Evolutionary conservation across 2,113 vertebrate genomes (phyloP).

Genomic region (Gadus macrocephalus): DNA sequence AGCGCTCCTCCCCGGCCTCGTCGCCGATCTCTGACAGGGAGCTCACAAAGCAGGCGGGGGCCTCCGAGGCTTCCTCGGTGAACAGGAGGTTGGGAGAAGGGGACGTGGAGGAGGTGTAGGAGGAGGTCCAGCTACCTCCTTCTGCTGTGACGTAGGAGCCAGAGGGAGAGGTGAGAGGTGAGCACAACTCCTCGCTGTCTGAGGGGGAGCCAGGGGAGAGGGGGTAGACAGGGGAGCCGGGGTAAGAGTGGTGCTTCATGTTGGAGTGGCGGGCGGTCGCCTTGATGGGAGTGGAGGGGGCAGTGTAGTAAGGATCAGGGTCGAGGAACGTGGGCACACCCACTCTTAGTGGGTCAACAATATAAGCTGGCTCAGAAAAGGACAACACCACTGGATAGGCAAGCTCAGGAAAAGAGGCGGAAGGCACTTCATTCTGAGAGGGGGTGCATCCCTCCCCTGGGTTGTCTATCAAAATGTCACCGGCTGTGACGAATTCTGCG

Average conservation of each 20-base stretch:
- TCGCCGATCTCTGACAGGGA: constrained; percentile 74
- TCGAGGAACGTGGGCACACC: constrained; percentile 70
- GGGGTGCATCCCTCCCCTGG: constrained; percentile 49
- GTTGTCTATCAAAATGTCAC: constrained; percentile 46
- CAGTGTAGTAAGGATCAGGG: constrained; percentile 85
- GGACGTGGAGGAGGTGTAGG: constrained; percentile 79
- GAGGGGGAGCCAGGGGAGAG: constrained; percentile 69
- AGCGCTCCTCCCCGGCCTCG: constrained; percentile 68
- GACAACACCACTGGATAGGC: constrained; percentile 68
- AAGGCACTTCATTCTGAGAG: constrained; percentile 87
- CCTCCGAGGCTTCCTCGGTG: constrained; percentile 72
- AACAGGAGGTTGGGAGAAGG: constrained; percentile 82
- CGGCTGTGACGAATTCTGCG: constrained; percentile 44
- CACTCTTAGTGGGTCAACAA: constrained; percentile 69
- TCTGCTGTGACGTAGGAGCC: constrained; percentile 94
- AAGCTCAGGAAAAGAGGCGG: constrained; percentile 69
- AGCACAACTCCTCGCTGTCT: constrained; percentile 77
- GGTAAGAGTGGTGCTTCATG: constrained; percentile 64
- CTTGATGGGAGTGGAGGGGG: constrained; percentile 87
- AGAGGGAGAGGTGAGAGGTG: constrained; percentile 86
- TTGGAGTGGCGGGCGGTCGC: constrained; percentile 62
- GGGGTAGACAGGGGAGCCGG: constrained; percentile 63
- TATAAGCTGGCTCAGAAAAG: constrained; percentile 71
- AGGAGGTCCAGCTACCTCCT: constrained; percentile 88
- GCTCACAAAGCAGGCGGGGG: constrained; percentile 67